Conservation (phyloP, 2,113 vertebrate species). For the Irena cyanogastra region DNA sequence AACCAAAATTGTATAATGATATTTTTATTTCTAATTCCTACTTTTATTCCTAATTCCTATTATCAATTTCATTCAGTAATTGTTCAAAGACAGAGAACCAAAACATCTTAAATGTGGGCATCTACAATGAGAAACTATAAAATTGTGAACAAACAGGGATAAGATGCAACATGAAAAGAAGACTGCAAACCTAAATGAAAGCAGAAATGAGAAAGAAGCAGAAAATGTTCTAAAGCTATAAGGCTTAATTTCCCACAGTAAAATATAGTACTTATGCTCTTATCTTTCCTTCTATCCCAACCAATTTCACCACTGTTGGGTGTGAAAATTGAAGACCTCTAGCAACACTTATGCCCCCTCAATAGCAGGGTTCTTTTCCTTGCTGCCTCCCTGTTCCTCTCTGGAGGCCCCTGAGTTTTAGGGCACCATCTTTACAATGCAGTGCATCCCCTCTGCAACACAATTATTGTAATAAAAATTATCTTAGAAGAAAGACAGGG, state of each 20-base stretch:
- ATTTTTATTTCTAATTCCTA: not conserved
- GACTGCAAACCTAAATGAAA: not conserved
- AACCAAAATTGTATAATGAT: not conserved
- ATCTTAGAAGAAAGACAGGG: not conserved
- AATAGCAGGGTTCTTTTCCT: not conserved
- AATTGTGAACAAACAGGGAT: not conserved
- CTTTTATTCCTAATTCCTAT: not conserved
- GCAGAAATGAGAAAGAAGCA: not conserved
- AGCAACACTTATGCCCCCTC: not conserved
- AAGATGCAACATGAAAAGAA: not conserved
- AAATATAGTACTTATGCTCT: not conserved
- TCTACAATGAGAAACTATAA: not conserved
- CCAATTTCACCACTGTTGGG: not conserved
- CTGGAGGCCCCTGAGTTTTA: not conserved
- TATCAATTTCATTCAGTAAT: not conserved
- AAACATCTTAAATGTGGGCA: not conserved
- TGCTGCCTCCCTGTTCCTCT: not conserved
- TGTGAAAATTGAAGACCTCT: not conserved
- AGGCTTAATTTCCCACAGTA: not conserved
- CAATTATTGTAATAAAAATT: not conserved
- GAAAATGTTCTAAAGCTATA: not conserved
- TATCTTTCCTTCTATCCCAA: not conserved
- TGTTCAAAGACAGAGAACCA: not conserved
- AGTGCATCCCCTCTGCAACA: not conserved
- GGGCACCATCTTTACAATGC: not conserved